Conservation (phyloP, 2,888 invertebrate species). For the Microchrysa polita region DNA sequence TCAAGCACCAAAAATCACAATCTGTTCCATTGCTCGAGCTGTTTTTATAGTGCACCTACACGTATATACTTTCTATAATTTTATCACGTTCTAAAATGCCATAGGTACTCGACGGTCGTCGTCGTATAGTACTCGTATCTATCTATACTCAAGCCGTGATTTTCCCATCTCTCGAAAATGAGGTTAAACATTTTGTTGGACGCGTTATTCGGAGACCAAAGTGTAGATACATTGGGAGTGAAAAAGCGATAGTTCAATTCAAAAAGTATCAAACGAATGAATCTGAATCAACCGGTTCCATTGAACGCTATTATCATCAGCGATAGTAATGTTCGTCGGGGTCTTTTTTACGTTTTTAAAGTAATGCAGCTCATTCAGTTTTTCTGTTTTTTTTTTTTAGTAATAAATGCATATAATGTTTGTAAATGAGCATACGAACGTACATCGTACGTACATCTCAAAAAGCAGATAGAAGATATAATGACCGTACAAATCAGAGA, state of each 20-base stretch:
- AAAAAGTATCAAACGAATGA: neutral
- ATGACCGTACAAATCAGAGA: too few species aligned
- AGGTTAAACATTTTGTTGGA: slow-evolving; percentile 21
- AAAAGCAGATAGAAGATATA: too few species aligned
- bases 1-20: slow-evolving; percentile 12
- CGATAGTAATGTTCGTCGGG: too few species aligned
- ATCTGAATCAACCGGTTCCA: neutral
- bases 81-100: slow-evolving; percentile 32
- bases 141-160: neutral
- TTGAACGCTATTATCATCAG: too few species aligned
- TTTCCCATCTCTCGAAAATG: slow-evolving; percentile 16
- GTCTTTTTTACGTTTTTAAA: too few species aligned
- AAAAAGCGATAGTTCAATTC: neutral
- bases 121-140: too few species aligned
- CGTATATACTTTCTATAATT: slow-evolving; percentile 33
- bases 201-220: neutral
- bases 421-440: too few species aligned
- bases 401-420: too few species aligned
- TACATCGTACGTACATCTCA: too few species aligned
- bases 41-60: slow-evolving; percentile 25
- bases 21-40: neutral
- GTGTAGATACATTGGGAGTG: neutral
- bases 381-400: too few species aligned
- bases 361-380: too few species aligned
- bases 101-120: too few species aligned